phyloP scores from a whole-genome alignment of 1,140 invertebrate genomes.

The Neoseiulus cucumeris region DNA sequence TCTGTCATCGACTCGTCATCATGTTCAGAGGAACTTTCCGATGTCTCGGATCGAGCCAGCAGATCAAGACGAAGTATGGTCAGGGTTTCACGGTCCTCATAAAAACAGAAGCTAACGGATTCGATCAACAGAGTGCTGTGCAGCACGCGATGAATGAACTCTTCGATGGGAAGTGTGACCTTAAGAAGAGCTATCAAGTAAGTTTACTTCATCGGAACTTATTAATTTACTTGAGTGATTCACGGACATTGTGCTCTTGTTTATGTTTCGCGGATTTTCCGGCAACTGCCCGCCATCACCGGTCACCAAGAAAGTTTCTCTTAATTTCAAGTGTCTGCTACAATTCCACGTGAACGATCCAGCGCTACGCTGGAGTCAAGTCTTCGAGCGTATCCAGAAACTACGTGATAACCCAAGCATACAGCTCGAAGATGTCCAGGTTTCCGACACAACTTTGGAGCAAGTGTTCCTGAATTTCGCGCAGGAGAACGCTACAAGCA shows the following conservation, averaged over 20 bases:
- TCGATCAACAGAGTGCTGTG: not conserved
- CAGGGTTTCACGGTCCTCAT: conserved; percentile 47
- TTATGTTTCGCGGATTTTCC: too few species aligned
- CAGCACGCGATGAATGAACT: not conserved
- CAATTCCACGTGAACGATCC: not conserved
- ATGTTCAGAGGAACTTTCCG: conserved; percentile 64
- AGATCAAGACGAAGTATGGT: conserved; percentile 50
- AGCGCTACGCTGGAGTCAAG: not conserved
- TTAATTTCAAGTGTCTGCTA: not conserved
- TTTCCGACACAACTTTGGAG: not conserved
- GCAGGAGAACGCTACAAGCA: too few species aligned
- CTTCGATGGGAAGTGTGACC: not conserved
- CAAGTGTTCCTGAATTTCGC: too few species aligned
- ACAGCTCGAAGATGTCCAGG: not conserved
- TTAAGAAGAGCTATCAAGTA: conserved; percentile 9
- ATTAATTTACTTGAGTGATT: too few species aligned
- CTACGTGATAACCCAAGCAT: not conserved
- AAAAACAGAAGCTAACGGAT: conserved; percentile 15
- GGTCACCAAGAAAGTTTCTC: too few species aligned
- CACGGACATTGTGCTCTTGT: too few species aligned
- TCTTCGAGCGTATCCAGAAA: not conserved
- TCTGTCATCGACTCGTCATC: conserved; percentile 60
- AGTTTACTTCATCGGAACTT: too few species aligned
- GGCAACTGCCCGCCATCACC: too few species aligned
- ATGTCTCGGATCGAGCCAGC: conserved; percentile 45